Evolutionary conservation across 2,888 invertebrate genomes (phyloP), one percentile per base, ranked within the genome.

Genomic region (Andrena dorsata): DNA sequence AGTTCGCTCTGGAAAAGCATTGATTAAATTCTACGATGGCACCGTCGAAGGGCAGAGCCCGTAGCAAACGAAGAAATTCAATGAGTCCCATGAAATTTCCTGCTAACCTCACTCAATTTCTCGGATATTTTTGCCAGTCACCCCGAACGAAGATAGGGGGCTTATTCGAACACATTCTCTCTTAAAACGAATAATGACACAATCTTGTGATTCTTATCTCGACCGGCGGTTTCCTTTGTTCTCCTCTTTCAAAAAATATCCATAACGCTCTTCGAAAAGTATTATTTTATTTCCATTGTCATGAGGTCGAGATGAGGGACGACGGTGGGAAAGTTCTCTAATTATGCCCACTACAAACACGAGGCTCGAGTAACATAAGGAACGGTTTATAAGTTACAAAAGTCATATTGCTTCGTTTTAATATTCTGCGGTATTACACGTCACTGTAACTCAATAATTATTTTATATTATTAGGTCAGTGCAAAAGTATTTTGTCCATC

Each of bases 11-110:
- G 32, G 3, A 28, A 10, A 61, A 28, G 4, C 6, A 51, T 28
- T 65, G 16, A 8, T 41, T 73, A 41, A 41, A 35, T 63, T 73
- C n/a, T 20, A 41, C 41, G 53, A 8, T 8, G 56, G 23, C 10
- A 10, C 26, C 7, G 10, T 26, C n/a, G n/a, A 56, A 23, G 56
- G 56, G 10, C 23, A 56, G 56, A 56, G 4, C 23, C 26, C 51
- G 51, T 53, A 71, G 53, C 69, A 86, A 80, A 87, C 80, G 68
- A 72, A 85, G 81, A 87, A 88, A 89, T 86, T 85, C 68, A 80
- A 86, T 84, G 74, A 77, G 64, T 65, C 41, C 65, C 66, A 70
- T 64, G 69, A 82, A 83, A 88, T 87, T 85, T 79, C 74, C 66
- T 75, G 73, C 69, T 72, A 70, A 56, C 75, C 68, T 65, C 56